Conservation (phyloP, 2,888 invertebrate genomes). For the Formica aserva region DNA sequence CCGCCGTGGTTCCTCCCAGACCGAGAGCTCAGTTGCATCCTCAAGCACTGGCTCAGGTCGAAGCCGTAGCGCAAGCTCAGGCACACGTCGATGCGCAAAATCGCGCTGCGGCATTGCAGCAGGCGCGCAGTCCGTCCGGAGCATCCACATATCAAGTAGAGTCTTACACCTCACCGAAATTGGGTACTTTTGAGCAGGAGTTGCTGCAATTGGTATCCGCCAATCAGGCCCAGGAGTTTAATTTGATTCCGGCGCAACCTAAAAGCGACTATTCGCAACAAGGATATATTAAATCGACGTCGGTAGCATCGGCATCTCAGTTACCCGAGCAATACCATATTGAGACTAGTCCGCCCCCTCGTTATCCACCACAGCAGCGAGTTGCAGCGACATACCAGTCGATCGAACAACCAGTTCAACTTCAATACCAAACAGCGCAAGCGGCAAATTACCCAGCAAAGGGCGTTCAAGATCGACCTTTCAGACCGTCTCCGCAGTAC, state of each 20-base stretch:
- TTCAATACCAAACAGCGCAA: conserved; percentile 66
- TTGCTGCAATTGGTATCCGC: conserved; percentile 81
- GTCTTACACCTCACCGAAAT: conserved; percentile 77
- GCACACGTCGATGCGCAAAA: conserved; percentile 78
- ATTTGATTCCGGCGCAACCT: conserved; percentile 74
- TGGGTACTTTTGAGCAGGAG: conserved; percentile 83
- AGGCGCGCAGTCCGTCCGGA: conserved; percentile 71
- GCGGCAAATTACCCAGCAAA: conserved; percentile 60
- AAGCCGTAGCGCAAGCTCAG: conserved; percentile 78
- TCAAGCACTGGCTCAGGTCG: conserved; percentile 79
- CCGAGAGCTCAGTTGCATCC: conserved; percentile 79
- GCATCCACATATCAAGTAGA: conserved; percentile 73
- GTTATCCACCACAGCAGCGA: conserved; percentile 72
- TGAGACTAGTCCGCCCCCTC: conserved; percentile 80
- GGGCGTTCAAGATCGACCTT: conserved; percentile 63
- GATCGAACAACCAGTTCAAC: conserved; percentile 68
- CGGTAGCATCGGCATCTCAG: conserved; percentile 62
- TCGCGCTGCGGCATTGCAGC: conserved; percentile 77
- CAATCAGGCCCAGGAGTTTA: conserved; percentile 83
- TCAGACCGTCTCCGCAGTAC: conserved; percentile 76
- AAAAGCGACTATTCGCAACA: conserved; percentile 74
- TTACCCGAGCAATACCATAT: conserved; percentile 82
- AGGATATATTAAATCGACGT: conserved; percentile 73
- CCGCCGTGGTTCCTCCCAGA: conserved; percentile 79
- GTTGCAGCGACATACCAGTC: conserved; percentile 71